A percentile compares a stretch with the other conserved stretches of the same genome.
phyloP scores from a whole-genome alignment of 2,113 vertebrate species.

The Chaenogobius annularis region DNA sequence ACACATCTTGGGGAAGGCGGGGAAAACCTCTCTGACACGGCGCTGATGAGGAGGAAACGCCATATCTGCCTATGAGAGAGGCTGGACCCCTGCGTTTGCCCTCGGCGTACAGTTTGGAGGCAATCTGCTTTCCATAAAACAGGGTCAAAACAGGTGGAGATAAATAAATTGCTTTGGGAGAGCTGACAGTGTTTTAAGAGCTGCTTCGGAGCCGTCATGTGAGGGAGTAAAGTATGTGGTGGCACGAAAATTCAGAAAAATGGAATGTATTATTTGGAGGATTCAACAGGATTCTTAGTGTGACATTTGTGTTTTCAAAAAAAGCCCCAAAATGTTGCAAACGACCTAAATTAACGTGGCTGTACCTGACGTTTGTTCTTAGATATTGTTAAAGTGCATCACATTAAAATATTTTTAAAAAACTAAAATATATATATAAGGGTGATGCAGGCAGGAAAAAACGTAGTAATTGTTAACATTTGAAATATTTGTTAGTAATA shows the following conservation, averaged over 20 bases:
- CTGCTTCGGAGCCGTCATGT: not conserved
- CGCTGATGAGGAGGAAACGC: constrained; percentile 47
- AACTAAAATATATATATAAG: no score
- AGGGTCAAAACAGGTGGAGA: constrained; percentile 53
- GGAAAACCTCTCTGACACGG: constrained; percentile 38
- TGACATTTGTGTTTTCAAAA: not conserved
- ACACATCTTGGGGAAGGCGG: constrained; percentile 18
- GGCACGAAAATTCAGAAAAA: not conserved
- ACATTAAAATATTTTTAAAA: no score
- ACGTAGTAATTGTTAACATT: no score
- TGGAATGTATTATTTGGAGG: not conserved
- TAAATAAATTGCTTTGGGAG: constrained; percentile 69
- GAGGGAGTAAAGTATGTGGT: not conserved
- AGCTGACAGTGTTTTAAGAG: constrained; percentile 23
- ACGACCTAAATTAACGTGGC: no score
- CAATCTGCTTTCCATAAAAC: constrained; percentile 68
- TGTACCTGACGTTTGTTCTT: no score
- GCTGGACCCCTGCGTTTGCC: constrained; percentile 38
- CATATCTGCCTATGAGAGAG: constrained; percentile 34
- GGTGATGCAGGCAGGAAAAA: no score
- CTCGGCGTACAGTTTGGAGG: constrained; percentile 58
- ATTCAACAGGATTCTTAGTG: no score
- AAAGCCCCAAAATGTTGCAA: not conserved
- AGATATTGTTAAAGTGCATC: no score
- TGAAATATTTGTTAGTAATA: no score